Evolutionary conservation across 1,140 invertebrate genomes (phyloP).

Genomic region (Penaeus japonicus): DNA sequence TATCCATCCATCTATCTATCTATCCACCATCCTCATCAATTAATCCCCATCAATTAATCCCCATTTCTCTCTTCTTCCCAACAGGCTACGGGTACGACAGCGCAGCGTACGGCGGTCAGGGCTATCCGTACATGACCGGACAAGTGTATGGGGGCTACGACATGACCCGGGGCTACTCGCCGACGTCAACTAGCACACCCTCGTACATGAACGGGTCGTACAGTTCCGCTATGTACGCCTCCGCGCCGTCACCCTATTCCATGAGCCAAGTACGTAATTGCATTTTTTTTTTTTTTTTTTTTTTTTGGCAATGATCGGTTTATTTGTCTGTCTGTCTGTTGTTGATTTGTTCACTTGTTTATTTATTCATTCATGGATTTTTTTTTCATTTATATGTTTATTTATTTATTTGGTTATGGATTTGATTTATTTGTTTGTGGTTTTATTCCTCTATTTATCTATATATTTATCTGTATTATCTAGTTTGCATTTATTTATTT

Average conservation of each 20-base stretch:
- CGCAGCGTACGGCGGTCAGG: conserved; percentile 65
- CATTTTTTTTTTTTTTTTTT: not conserved
- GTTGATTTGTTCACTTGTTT: no score
- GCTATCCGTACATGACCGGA: conserved; percentile 79
- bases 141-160: conserved; percentile 76
- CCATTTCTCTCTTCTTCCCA: conserved; percentile 66
- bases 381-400: no score
- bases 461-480: no score
- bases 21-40: no score
- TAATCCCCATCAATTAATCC: conserved; percentile 74
- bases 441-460: no score
- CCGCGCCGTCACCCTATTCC: conserved; percentile 65
- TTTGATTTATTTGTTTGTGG: no score
- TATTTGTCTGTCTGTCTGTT: not conserved
- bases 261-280: conserved; percentile 61
- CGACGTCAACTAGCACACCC: conserved; percentile 64
- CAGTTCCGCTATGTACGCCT: conserved; percentile 71
- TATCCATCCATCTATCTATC: not conserved
- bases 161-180: conserved; percentile 68
- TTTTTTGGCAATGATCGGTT: not conserved
- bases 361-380: no score
- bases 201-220: conserved; percentile 82
- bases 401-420: no score
- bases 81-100: conserved; percentile 71
- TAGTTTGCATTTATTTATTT: no score